Base-by-base conservation (phyloP, 2,888 invertebrate species). In the Pollenia labialis region DNA sequence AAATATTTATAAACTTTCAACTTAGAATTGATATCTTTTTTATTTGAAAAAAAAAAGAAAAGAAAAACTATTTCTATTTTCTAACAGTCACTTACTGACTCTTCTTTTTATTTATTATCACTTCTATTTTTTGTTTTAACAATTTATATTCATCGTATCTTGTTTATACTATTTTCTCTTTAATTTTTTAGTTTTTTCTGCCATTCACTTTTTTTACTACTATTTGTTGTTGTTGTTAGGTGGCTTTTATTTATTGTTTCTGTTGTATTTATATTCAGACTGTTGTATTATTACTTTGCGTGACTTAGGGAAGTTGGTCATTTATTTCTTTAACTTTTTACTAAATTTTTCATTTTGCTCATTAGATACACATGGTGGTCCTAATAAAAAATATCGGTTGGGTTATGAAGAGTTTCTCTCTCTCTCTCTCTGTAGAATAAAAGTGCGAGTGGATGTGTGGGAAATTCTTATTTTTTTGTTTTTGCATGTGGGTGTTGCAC, bases 271-370 rank as follows among this genome's bases (percentile, higher is more conserved):
- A 60, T 54, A 7, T 48, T 23, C 44, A 32, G 32, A 32, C 32
- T 32, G 32, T 68, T 68, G 50, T 89, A 75, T 89, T 89, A 88
- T 89, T 85, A 85, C 88, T 90, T 91, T 88, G 91, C 91, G 91
- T 91, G 91, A 92, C 91, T 89, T 89, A 80, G 72, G 85, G 88
- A 88, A 90, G 89, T 88, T 91, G 91, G 92, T 90, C 91, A 91
- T 88, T 89, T 88, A 87, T 88, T 87, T 87, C 87, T 81, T 88
- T 88, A 80, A 77, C 79, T 85, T 85, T 81, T 87, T 85, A 76
- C 66, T 85, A 42, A 40, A 42, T 72, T 60, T 72, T 76, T 69
- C 44, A 54, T 58, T 74, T 84, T 72, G 62, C 71, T 81, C 60
- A 79, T 80, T 88, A 83, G 74, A 85, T 77, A 81, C 81, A 81